Evolutionary conservation across 2,888 invertebrate species (phyloP), one percentile per base, ranked within the genome.

Genomic region (Diaprepes abbreviatus): DNA sequence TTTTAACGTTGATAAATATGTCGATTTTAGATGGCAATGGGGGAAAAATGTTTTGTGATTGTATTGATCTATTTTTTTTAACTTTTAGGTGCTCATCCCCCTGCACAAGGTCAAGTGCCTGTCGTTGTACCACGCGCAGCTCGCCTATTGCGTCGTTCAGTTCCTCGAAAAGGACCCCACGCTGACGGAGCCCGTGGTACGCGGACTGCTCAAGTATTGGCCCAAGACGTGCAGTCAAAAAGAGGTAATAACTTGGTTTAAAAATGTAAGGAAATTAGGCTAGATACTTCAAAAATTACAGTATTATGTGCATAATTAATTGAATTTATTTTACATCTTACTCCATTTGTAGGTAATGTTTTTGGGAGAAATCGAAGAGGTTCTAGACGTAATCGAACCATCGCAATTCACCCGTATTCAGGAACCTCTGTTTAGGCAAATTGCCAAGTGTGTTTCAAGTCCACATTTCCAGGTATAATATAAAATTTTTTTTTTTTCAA

Each of bases 391-490:
- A 77, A 98, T 99, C 87, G 99, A 99, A 88, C 98, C 98, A 78
- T 93, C 94, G 78, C 98, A 99, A 87, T 99, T 99, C 89, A 93
- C 93, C 83, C 97, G 97, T 89, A 96, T 99, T 82, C 98, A 98
- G 89, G 96, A 95, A 84, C 95, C 97, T 74, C 89, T 99, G 77
- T 99, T 99, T 88, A 93, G 94, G 85, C 98, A 99, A 90, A 94
- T 99, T 85, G 93, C 99, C 80, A 95, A 95, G 89, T 99, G 98
- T 87, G 98, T 99, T 72, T 98, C 98, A 84, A 98, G 97, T 89
- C 98, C 98, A 83, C 99, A 99, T 87, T 99, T 99, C 89, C 99
- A 97, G 91, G 97, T 96, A 87, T n/a, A n/a, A n/a, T n/a, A n/a
- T n/a, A n/a, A n/a, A n/a, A n/a, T n/a, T n/a, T n/a, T n/a, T n/a